Base-by-base conservation (phyloP, 2,113 vertebrate genomes). In the Etheostoma cragini region DNA sequence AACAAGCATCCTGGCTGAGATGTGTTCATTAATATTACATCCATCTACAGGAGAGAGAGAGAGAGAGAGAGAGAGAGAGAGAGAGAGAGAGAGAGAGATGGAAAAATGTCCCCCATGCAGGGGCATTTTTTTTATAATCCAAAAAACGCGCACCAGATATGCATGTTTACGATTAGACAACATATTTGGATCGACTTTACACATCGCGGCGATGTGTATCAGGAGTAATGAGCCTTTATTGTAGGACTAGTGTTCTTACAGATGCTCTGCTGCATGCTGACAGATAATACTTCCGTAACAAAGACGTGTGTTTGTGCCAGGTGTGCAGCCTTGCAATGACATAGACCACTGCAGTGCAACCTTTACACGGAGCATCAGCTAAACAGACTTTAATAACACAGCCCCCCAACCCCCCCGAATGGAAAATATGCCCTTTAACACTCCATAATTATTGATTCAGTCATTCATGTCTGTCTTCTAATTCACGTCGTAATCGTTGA, bases 361-460 rank as follows among this genome's bases (percentile, higher is more conserved):
- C 86, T 90, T 88, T 87, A 52, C 66, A 14, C 38, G 2, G 49
- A 78, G 62, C 53, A 16, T 65, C 61, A 57, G 64, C 75, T 75
- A 60, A 78, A 86, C 72, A 62, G 72, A 74, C 72, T 66, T 30
- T 50, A 57, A 16, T 50, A 77, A 87, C 86, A 83, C 77, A 30
- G 57, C 47, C 63, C 61, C 50, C 38, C n/a, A n/a, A n/a, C n/a
- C 10, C 38, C 38, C 1, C 38, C 35, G 19, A 66, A 82, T 80
- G 66, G 66, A 80, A 76, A 87, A 87, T 30, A 82, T 90, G 90
- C 90, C 93, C 89, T 92, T 93, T 88, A 85, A 67, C 83, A 66
- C 79, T 80, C 65, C 53, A 84, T 71, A 78, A 72, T 66, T 82
- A 88, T 87, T 78, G 85, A 93, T 91, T 81, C 87, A 30, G 80